Base-by-base conservation (phyloP, 2,797 vertebrate species). In the Sebastiscus tertius region DNA sequence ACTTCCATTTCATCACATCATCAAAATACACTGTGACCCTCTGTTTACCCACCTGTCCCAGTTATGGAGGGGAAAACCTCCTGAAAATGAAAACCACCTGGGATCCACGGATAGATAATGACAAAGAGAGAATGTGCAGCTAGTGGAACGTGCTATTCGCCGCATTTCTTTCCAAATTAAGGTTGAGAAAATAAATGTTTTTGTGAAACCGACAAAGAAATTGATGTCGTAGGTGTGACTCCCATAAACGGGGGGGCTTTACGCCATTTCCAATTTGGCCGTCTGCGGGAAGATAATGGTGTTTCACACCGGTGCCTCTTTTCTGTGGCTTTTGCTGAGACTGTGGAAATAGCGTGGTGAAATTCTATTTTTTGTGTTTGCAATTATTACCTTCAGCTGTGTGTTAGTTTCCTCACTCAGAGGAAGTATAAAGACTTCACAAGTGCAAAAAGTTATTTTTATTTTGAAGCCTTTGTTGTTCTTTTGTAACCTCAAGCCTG, bases 291-390 rank as follows among this genome's bases (percentile, higher is more conserved):
- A 65, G 76, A 72, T 87, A 82, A 89, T 79, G 65, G 85, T 31
- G 79, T 81, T 87, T 81, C 70, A 84, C 77, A 86, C 63, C 85
- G 31, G 59, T 54, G 77, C 67, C 60, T 85, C 56, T 85, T 86
- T 56, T 67, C 72, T 61, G 26, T 72, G 39, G 55, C 64, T 64
- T 75, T 62, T 69, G 79, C 65, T 58, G 67, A 84, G 58, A 59
- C 74, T 76, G 80, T 67, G 52, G 59, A 77, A 83, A 77, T 65
- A n/a, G 10, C 18, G 3, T 42, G 34, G 69, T 72, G 72, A 71
- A 69, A 81, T 68, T 75, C 4, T 16, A n/a, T 74, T 54, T 64
- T 69, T 55, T 54, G 33, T 75, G 3, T 63, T 77, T 60, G 60
- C 68, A 58, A 70, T 80, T 86, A 71, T 77, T 70, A 77, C 63